Percentiles rank a stretch among this genome's conserved stretches.
Conservation (phyloP, 2,888 invertebrate species). For the Clitarchus hookeri region DNA sequence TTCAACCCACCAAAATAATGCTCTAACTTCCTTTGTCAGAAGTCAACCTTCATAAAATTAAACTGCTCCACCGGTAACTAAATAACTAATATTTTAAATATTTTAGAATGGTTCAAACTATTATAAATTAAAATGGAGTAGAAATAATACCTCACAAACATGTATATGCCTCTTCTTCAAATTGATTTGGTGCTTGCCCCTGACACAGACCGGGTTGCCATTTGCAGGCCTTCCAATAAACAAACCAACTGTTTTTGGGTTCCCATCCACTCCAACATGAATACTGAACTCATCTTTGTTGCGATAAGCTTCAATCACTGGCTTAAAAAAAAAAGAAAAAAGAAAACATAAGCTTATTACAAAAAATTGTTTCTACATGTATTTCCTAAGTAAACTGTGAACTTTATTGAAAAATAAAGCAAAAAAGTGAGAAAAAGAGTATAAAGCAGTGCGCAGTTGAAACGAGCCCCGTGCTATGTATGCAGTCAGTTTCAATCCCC, state of each 20-base stretch:
- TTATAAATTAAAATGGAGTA: background rate
- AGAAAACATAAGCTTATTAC: too few relatives aligned
- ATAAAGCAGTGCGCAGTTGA: too few relatives aligned
- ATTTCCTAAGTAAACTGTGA: too few relatives aligned
- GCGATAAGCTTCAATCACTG: slow-evolving; percentile 50
- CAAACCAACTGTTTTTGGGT: slow-evolving; percentile 53
- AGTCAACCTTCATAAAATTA: too few relatives aligned
- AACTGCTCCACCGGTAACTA: background rate
- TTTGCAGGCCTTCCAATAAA: slow-evolving; percentile 48
- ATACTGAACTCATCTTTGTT: slow-evolving; percentile 55
- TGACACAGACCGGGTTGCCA: slow-evolving; percentile 48
- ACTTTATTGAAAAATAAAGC: too few relatives aligned
- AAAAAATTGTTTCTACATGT: too few relatives aligned
- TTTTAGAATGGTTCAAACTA: background rate
- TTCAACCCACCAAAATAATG: background rate
- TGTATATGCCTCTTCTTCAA: slow-evolving; percentile 49
- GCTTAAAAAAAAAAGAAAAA: slow-evolving; percentile 46
- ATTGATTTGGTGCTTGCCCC: slow-evolving; percentile 49
- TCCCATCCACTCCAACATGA: slow-evolving; percentile 51
- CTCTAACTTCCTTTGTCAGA: too few relatives aligned
- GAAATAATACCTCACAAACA: slow-evolving; percentile 47
- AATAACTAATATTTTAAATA: background rate
- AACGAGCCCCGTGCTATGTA: too few relatives aligned
- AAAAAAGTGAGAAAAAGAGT: too few relatives aligned
- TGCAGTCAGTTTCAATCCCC: too few relatives aligned